A percentile compares a stretch with the other conserved stretches of the same genome.
Evolutionary conservation across 2,797 vertebrate species (phyloP).

Genomic region (Hozukius guyotensis): DNA sequence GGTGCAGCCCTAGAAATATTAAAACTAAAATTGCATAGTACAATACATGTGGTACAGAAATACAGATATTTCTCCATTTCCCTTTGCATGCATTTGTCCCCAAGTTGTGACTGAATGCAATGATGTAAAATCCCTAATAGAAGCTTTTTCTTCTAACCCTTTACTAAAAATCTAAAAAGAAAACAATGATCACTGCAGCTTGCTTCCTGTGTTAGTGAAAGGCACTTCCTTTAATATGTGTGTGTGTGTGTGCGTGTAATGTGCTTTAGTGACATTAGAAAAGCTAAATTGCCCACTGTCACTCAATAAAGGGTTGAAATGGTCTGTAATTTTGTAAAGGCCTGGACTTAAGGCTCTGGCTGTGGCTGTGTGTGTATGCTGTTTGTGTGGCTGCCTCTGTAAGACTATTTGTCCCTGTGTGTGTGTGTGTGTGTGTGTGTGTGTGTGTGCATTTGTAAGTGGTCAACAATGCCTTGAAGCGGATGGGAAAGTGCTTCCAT

Average conservation of each 20-base stretch:
- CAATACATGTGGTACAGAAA: not conserved
- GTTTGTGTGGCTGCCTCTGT: not conserved
- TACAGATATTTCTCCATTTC: not conserved
- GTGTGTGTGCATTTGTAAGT: conserved; percentile 36
- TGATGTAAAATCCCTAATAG: not conserved
- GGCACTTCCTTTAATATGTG: not conserved
- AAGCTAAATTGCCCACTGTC: conserved; percentile 51
- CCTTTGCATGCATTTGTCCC: not conserved
- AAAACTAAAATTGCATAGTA: not conserved
- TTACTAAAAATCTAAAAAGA: conserved; percentile 2
- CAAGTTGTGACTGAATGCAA: not conserved
- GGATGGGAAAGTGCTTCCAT: conserved; percentile 67
- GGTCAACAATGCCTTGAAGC: conserved; percentile 66
- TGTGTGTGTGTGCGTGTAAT: not conserved
- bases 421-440: conserved; percentile 1
- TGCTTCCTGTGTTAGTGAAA: not conserved
- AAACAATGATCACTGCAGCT: not conserved
- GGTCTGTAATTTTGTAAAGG: conserved; percentile 57
- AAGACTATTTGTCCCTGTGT: not conserved
- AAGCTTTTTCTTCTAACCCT: not conserved
- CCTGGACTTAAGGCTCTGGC: conserved; percentile 16
- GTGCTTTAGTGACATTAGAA: conserved; percentile 24
- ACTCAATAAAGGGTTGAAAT: conserved; percentile 58
- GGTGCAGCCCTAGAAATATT: not conserved
- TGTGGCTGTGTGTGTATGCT: not conserved